Percentiles rank a stretch among this genome's conserved stretches.
phyloP scores from a whole-genome alignment of 2,888 invertebrate species.

The Microdon myrmicae region DNA sequence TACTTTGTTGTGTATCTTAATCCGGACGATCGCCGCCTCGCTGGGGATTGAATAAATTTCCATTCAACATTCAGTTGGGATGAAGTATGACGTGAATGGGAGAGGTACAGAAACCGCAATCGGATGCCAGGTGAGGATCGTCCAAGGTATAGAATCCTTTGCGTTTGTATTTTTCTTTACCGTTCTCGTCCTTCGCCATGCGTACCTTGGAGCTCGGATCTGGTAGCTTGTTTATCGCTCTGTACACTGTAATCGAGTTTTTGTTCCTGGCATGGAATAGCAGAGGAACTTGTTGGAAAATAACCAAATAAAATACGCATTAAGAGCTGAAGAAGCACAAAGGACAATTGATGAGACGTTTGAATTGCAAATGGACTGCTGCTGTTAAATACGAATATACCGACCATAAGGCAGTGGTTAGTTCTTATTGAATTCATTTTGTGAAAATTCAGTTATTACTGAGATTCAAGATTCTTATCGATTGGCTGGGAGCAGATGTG shows the following conservation, averaged over 20 bases:
- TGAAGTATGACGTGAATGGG: neutral
- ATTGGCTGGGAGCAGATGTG: too few species aligned
- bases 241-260: slow-evolving; percentile 33
- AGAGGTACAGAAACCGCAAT: slow-evolving; percentile 15
- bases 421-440: slow-evolving; percentile 12
- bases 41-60: slow-evolving; percentile 36
- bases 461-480: too few species aligned
- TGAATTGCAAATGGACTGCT: slow-evolving; percentile 43
- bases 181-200: too few species aligned
- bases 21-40: slow-evolving; percentile 18
- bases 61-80: slow-evolving; percentile 37
- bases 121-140: slow-evolving; percentile 48
- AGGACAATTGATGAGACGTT: slow-evolving; percentile 38
- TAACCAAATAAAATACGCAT: slow-evolving; percentile 19
- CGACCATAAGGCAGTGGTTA: slow-evolving; percentile 5
- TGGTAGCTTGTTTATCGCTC: slow-evolving; percentile 30
- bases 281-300: too few species aligned
- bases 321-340: slow-evolving; percentile 8
- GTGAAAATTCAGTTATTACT: slow-evolving; percentile 13
- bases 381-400: slow-evolving; percentile 6
- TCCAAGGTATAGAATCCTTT: slow-evolving; percentile 26
- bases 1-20: slow-evolving; percentile 14
- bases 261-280: slow-evolving; percentile 22
- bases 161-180: neutral
- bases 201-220: slow-evolving; percentile 22